Conservation (phyloP, 2,888 invertebrate species). For the Diplolepis rosae region DNA sequence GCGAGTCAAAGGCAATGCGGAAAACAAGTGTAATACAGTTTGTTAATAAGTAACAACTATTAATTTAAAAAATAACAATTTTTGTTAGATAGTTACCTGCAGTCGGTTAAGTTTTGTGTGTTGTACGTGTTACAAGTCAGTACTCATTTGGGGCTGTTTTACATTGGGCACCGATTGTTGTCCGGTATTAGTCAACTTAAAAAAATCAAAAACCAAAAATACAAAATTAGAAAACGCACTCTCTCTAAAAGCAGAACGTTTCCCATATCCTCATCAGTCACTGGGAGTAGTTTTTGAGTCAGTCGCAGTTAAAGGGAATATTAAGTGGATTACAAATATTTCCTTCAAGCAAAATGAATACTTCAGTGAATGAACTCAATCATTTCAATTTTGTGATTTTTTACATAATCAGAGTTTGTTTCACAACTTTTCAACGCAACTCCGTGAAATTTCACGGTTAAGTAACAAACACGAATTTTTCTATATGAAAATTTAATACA, state of each 20-base stretch:
- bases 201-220: constrained; percentile 71
- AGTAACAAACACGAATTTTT: too few species aligned
- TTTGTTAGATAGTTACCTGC: constrained; percentile 71
- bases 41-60: constrained; percentile 50
- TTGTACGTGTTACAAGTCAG: constrained; percentile 73
- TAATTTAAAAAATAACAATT: constrained; percentile 51
- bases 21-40: constrained; percentile 51
- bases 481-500: too few species aligned
- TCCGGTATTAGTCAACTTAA: constrained; percentile 74
- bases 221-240: constrained; percentile 56
- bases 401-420: too few species aligned
- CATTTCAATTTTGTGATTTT: not conserved
- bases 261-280: not conserved
- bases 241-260: constrained; percentile 23
- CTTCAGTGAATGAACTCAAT: not conserved
- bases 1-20: constrained; percentile 46
- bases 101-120: constrained; percentile 71
- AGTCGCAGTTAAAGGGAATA: not conserved
- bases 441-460: too few species aligned
- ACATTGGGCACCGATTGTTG: constrained; percentile 70
- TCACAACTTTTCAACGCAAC: too few species aligned
- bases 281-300: not conserved
- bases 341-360: not conserved
- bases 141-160: constrained; percentile 72
- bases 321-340: not conserved